Evolutionary conservation across 2,797 vertebrate species (phyloP).

Genomic region (Morelia viridis): DNA sequence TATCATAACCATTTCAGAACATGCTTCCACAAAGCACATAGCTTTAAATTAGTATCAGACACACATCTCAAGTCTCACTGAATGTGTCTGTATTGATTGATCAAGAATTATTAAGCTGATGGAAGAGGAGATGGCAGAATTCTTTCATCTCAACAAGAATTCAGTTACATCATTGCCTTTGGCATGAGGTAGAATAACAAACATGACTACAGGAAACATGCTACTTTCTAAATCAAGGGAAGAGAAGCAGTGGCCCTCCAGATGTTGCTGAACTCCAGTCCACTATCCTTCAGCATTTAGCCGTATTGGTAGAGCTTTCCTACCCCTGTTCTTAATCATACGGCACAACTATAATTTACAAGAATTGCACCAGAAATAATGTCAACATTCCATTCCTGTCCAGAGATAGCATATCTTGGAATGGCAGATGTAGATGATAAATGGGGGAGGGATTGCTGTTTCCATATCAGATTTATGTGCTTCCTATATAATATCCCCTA

Average conservation of each 20-base stretch:
- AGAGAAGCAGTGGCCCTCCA: background rate
- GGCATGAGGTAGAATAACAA: background rate
- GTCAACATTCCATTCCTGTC: background rate
- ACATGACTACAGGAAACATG: background rate
- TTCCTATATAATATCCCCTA: background rate
- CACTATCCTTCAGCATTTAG: background rate
- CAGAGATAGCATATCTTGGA: background rate
- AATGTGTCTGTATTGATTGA: background rate
- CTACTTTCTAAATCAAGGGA: background rate
- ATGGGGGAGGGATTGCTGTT: background rate
- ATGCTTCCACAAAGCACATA: background rate
- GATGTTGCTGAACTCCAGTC: background rate
- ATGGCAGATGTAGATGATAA: background rate
- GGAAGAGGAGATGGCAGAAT: background rate
- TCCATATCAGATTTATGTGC: background rate
- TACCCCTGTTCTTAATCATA: background rate
- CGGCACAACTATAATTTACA: background rate
- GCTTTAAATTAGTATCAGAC: background rate
- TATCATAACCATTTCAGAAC: background rate
- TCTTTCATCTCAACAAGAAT: background rate
- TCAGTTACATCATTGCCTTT: background rate
- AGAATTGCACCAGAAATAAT: background rate
- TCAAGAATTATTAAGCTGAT: background rate
- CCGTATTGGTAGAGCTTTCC: background rate
- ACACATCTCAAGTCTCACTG: background rate